These are phyloP conservation scores for Vicugna pacos DNA, from an alignment of 2,113 vertebrate genomes.

Conservation along the genomic window DNA sequence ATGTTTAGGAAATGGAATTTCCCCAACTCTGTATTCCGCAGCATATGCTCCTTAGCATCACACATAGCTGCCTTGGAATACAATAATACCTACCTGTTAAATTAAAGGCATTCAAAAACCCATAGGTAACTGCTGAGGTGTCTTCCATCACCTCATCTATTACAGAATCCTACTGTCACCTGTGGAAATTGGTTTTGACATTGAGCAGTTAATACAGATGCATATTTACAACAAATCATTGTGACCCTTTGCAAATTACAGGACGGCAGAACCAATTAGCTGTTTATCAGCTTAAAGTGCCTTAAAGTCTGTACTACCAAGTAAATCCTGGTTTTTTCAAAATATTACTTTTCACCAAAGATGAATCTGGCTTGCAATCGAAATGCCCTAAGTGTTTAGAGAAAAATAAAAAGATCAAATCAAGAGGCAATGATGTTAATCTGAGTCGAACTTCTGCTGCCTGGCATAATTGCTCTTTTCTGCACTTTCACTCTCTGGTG, in stretches of 20 bases:
- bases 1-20: background rate
- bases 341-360: conserved; percentile 39
- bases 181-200: conserved; percentile 5
- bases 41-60: background rate
- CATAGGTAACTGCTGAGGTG: background rate
- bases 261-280: conserved; percentile 33
- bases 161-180: background rate
- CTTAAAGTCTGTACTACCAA: background rate
- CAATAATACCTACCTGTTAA: background rate
- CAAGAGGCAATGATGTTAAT: background rate
- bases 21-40: background rate
- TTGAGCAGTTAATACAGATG: background rate
- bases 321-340: conserved; percentile 32
- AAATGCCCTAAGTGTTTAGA: background rate
- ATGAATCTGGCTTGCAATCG: background rate
- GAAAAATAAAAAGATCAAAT: conserved; percentile 18
- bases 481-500: background rate
- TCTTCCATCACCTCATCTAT: background rate
- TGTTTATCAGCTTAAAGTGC: conserved; percentile 11
- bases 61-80: background rate
- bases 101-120: background rate
- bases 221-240: conserved; percentile 16
- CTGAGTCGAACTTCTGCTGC: background rate
- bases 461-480: background rate
- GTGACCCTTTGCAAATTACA: conserved; percentile 42